Base-by-base conservation (phyloP, 2,797 vertebrate genomes). In the Craterocephalus amniculus region DNA sequence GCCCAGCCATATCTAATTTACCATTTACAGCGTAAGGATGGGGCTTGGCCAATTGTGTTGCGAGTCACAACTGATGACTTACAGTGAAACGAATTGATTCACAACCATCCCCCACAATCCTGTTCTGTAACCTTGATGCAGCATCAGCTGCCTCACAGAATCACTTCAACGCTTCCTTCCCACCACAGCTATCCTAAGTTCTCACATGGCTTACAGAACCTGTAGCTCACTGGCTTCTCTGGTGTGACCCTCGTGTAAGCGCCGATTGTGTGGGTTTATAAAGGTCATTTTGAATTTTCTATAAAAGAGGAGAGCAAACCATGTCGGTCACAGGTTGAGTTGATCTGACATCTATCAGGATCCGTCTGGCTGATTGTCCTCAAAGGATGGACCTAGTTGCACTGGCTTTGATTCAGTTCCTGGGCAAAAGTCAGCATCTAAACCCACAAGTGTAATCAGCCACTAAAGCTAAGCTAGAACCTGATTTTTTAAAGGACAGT, bases 61-160 rank as follows among this genome's bases (percentile, higher is more conserved):
- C 6, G 4, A 75, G 64, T 58, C 63, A 70, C 68, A 52, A 48
- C 67, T 70, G 81, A 62, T 57, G 60, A 67, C 77, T 80, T 70
- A 67, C 63, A 82, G 76, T 72, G 83, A 68, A 48, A 67, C 64
- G 0, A 87, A 90, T 85, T 79, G 83, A 91, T 91, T 88, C 38
- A 63, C 67, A 45, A 31, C 67, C 73, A 70, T 71, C 40, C 74
- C 59, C 62, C 63, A 75, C 72, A 84, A 84, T 87, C 80, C 83
- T 67, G 72, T 88, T 89, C 63, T 60, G 75, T 57, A 58, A 63
- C 71, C 63, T 58, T 7, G 59, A 78, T 73, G 69, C 71, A 24
- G 78, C 65, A 72, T 63, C 60, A 60, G 74, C 62, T 13, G 58
- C 54, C 59, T 59, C 78, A 86, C 70, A 55, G 72, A 80, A 82